A percentile compares a stretch with the other conserved stretches of the same genome.
Evolutionary conservation across 2,797 vertebrate genomes (phyloP).

Genomic region (Malacoraja senta): DNA sequence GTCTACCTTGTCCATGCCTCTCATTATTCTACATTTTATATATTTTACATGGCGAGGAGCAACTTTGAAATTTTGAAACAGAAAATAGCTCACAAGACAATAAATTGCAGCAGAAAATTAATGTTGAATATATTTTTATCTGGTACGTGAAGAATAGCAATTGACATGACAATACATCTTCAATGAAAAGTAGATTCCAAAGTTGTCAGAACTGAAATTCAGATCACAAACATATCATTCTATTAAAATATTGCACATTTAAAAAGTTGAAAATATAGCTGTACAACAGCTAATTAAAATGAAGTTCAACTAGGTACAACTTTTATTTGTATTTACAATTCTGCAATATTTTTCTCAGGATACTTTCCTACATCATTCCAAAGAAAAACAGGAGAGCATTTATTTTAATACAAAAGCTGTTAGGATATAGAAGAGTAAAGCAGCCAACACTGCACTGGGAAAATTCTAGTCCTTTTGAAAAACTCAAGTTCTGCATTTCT

Average conservation of each 20-base stretch:
- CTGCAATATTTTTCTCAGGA: neutral
- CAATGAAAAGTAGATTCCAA: neutral
- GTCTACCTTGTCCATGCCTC: no score
- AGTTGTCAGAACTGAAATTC: neutral
- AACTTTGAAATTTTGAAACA: neutral
- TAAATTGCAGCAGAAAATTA: neutral
- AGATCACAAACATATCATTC: neutral
- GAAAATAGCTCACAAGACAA: neutral
- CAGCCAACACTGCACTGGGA: neutral
- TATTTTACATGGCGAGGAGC: no score
- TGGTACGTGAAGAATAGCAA: neutral
- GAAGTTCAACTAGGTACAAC: slow-evolving; percentile 15
- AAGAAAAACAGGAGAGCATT: neutral
- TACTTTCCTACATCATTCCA: neutral
- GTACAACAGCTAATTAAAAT: slow-evolving; percentile 27
- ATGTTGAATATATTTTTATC: neutral
- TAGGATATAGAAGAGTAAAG: neutral
- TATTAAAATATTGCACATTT: slow-evolving; percentile 16
- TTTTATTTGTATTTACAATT: neutral
- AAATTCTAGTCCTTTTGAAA: neutral
- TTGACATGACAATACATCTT: neutral
- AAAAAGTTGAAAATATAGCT: neutral
- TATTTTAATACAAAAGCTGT: neutral
- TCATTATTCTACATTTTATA: no score
- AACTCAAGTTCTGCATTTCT: no score